Percentiles rank a stretch among this genome's conserved stretches.
phyloP scores from a whole-genome alignment of 2,888 invertebrate genomes.

The Poecilobothrus nobilitatus region DNA sequence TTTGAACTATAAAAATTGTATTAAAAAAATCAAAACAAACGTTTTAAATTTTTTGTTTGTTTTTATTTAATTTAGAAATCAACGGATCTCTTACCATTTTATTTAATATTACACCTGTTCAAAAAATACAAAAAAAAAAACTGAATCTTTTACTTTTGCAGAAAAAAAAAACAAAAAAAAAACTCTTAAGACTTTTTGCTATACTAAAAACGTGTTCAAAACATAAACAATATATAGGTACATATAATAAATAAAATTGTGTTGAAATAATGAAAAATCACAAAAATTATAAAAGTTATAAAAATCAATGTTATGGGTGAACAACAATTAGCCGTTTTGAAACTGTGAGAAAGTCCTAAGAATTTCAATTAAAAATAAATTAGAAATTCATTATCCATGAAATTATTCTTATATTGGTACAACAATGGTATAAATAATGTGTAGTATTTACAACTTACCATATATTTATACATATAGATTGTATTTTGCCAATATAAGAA shows the following conservation, averaged over 20 bases:
- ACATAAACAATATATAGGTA: background rate
- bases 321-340: conserved; percentile 3
- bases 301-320: conserved; percentile 2
- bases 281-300: background rate
- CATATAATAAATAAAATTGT: too few relatives aligned
- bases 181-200: too few relatives aligned
- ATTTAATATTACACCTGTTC: background rate
- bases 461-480: too few relatives aligned
- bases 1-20: too few relatives aligned
- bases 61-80: background rate
- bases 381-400: conserved; percentile 6
- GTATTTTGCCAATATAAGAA: too few relatives aligned
- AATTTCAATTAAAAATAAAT: conserved; percentile 4
- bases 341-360: conserved; percentile 4
- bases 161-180: background rate
- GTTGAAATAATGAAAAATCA: too few relatives aligned
- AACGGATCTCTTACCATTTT: background rate
- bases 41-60: background rate
- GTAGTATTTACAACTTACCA: too few relatives aligned
- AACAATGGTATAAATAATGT: too few relatives aligned
- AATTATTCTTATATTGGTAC: background rate
- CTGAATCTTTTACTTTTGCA: too few relatives aligned
- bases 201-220: background rate
- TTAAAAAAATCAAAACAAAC: background rate
- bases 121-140: background rate